Conservation (phyloP, 2,113 vertebrate species). For the Lophochroa leadbeateri region DNA sequence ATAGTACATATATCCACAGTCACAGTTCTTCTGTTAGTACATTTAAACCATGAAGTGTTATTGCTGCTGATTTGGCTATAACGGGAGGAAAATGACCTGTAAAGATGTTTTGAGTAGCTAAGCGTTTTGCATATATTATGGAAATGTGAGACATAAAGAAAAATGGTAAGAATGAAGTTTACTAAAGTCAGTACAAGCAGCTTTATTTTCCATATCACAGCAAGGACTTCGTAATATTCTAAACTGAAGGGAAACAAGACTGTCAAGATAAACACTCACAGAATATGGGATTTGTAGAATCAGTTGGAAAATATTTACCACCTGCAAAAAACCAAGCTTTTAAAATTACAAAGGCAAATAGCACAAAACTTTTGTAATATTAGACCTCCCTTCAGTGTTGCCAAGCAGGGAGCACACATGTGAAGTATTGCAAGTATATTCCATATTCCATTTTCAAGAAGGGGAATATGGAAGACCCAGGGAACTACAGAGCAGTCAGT, state of each 20-base stretch:
- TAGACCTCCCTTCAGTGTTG: background rate
- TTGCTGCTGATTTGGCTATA: slow-evolving; percentile 67
- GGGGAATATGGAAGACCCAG: no score
- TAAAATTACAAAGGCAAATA: slow-evolving; percentile 35
- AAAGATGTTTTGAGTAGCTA: slow-evolving; percentile 69
- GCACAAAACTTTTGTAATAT: background rate
- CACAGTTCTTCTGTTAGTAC: slow-evolving; percentile 44
- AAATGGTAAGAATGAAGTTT: slow-evolving; percentile 68
- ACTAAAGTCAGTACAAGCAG: slow-evolving; percentile 55
- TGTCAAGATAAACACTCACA: slow-evolving; percentile 52
- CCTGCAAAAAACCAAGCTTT: background rate
- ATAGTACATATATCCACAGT: slow-evolving; percentile 48
- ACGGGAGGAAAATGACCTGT: slow-evolving; percentile 72
- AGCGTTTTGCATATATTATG: slow-evolving; percentile 71
- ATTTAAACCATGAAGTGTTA: slow-evolving; percentile 65
- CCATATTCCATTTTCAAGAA: no score
- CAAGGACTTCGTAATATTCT: slow-evolving; percentile 56
- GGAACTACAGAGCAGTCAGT: no score
- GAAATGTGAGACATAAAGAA: slow-evolving; percentile 54
- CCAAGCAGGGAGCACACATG: background rate
- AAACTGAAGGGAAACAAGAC: slow-evolving; percentile 12
- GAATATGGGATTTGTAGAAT: slow-evolving; percentile 55
- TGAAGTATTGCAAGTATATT: background rate
- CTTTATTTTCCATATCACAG: slow-evolving; percentile 56
- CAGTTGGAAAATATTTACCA: slow-evolving; percentile 40